Percentiles rank a stretch among this genome's conserved stretches.
These are phyloP conservation scores for Trichogramma evanescens DNA, from an alignment of 2,888 invertebrate genomes.

Conservation along the genomic window DNA sequence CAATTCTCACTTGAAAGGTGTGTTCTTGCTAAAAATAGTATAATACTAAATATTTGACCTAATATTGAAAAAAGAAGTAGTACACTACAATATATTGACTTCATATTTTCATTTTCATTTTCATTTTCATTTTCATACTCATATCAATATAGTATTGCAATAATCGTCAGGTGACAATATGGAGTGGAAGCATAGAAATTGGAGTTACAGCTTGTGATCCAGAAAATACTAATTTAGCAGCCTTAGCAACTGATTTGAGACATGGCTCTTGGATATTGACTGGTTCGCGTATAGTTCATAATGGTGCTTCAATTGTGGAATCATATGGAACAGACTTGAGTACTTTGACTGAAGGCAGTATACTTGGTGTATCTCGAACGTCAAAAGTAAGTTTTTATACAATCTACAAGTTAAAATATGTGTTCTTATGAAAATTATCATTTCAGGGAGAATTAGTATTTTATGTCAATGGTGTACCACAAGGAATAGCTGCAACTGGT, in stretches of 20 bases:
- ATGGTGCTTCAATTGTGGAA: constrained; percentile 75
- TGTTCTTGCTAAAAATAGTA: neutral
- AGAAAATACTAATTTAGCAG: constrained; percentile 60
- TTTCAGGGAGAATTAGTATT: constrained; percentile 74
- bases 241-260: constrained; percentile 71
- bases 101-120: neutral
- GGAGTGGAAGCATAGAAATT: constrained; percentile 72
- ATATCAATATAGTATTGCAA: constrained; percentile 5
- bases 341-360: constrained; percentile 72
- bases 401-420: neutral
- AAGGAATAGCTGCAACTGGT: constrained; percentile 76
- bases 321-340: constrained; percentile 81
- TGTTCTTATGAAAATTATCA: neutral
- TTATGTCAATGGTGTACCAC: constrained; percentile 80
- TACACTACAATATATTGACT: neutral
- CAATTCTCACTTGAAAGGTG: too few species aligned
- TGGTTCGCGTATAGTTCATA: constrained; percentile 75
- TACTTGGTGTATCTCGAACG: constrained; percentile 77
- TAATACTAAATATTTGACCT: neutral
- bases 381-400: constrained; percentile 53
- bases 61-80: neutral
- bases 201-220: constrained; percentile 68
- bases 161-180: constrained; percentile 62
- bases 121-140: constrained; percentile 13
- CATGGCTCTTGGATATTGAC: constrained; percentile 89